Percentiles rank a stretch among this genome's conserved stretches.
Conservation (phyloP, 2,888 invertebrate species). For the Drosophila peninsularis region DNA sequence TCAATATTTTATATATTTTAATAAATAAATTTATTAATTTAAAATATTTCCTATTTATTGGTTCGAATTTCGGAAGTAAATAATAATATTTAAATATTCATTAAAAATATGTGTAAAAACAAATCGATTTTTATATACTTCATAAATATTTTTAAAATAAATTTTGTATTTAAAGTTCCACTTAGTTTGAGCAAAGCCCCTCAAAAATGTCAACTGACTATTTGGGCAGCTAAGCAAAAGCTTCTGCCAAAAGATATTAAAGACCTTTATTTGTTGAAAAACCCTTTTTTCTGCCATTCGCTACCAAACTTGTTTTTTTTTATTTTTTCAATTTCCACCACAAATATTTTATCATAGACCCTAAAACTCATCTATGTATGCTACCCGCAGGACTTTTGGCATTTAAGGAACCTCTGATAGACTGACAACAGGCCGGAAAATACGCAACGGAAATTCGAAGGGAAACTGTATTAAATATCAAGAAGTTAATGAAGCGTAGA, state of each 20-base stretch:
- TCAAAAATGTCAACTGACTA: slow-evolving; percentile 2
- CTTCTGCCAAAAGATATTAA: slow-evolving; percentile 12
- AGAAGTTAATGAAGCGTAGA: slow-evolving; percentile 77
- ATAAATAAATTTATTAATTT: neutral
- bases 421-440: slow-evolving; percentile 67
- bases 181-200: too few relatives aligned
- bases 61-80: too few relatives aligned
- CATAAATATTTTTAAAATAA: too few relatives aligned
- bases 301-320: slow-evolving; percentile 31
- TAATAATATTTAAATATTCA: too few relatives aligned
- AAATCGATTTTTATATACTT: too few relatives aligned
- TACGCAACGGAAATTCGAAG: slow-evolving; percentile 58
- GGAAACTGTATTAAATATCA: slow-evolving; percentile 74
- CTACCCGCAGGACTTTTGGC: slow-evolving; percentile 28
- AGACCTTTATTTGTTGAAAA: slow-evolving; percentile 57
- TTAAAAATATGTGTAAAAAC: too few relatives aligned
- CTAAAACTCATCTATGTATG: neutral
- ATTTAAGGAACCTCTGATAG: slow-evolving; percentile 59
- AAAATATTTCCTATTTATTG: neutral
- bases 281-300: slow-evolving; percentile 33
- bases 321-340: slow-evolving; percentile 61
- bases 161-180: too few relatives aligned
- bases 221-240: neutral
- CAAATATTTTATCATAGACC: slow-evolving; percentile 35
- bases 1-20: neutral